Evolutionary conservation across 2,113 vertebrate species (phyloP).

Genomic region (Emydocephalus ijimae): DNA sequence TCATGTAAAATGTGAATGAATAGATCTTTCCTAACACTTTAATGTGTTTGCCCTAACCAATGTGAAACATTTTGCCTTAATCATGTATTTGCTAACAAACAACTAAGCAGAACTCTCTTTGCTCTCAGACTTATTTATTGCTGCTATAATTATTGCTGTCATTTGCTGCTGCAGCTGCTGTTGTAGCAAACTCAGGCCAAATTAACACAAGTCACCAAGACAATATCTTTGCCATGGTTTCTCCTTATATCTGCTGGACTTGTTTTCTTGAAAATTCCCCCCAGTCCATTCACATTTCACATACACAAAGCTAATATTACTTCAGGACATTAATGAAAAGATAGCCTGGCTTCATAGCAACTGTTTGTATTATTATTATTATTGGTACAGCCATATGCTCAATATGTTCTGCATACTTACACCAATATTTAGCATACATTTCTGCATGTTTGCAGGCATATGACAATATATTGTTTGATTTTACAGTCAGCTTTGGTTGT

Average conservation of each 20-base stretch:
- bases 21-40: not conserved
- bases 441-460: not conserved
- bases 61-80: not conserved
- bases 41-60: not conserved
- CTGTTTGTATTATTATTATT: not conserved
- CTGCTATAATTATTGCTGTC: not conserved
- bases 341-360: too few relatives aligned
- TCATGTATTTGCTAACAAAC: not conserved
- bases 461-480: not conserved
- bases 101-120: not conserved
- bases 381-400: not conserved
- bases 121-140: not conserved
- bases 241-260: not conserved
- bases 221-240: not conserved
- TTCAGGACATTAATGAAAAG: not conserved
- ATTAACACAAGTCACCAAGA: not conserved
- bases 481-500: not conserved
- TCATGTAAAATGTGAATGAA: not conserved
- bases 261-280: not conserved
- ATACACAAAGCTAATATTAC: not conserved
- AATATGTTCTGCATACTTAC: not conserved
- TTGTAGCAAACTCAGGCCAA: not conserved
- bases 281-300: not conserved
- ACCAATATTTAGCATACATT: not conserved
- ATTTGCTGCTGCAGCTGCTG: not conserved